Conservation (phyloP, 1,140 invertebrate species). For the Onthophagus taurus region DNA sequence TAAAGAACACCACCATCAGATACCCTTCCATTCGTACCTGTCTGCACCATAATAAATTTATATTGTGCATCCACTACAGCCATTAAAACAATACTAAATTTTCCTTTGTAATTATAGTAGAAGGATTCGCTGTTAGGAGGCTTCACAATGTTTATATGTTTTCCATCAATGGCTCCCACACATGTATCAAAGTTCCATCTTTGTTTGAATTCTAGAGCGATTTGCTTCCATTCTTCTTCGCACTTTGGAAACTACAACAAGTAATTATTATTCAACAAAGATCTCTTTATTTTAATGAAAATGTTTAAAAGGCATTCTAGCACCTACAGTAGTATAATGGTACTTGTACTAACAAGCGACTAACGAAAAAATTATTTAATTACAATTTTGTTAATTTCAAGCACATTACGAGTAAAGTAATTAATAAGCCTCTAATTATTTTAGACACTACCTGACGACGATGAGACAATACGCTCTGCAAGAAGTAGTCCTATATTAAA, state of each 20-base stretch:
- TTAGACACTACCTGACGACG: too few species aligned
- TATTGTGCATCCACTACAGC: conserved; percentile 42
- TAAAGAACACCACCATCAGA: conserved; percentile 32
- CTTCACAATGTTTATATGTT: conserved; percentile 34
- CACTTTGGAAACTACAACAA: conserved; percentile 6
- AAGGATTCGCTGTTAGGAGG: conserved; percentile 32
- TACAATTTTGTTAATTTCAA: too few species aligned
- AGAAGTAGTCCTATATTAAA: too few species aligned
- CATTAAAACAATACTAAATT: conserved; percentile 40
- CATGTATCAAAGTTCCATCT: conserved; percentile 42
- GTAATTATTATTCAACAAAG: not conserved
- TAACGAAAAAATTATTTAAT: too few species aligned
- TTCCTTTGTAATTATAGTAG: conserved; percentile 34
- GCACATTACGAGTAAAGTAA: too few species aligned
- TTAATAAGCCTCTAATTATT: too few species aligned
- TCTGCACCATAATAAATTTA: conserved; percentile 38
- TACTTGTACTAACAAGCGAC: too few species aligned
- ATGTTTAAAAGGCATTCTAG: too few species aligned
- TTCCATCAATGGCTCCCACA: conserved; percentile 40
- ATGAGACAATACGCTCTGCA: too few species aligned
- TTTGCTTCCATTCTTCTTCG: conserved; percentile 17
- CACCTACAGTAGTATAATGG: too few species aligned
- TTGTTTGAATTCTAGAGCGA: conserved; percentile 31
- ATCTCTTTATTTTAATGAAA: too few species aligned
- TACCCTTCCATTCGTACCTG: conserved; percentile 38